Evolutionary conservation across 2,888 invertebrate genomes (phyloP), one percentile per base, ranked within the genome.

Genomic region (Bruchidius siliquastri): DNA sequence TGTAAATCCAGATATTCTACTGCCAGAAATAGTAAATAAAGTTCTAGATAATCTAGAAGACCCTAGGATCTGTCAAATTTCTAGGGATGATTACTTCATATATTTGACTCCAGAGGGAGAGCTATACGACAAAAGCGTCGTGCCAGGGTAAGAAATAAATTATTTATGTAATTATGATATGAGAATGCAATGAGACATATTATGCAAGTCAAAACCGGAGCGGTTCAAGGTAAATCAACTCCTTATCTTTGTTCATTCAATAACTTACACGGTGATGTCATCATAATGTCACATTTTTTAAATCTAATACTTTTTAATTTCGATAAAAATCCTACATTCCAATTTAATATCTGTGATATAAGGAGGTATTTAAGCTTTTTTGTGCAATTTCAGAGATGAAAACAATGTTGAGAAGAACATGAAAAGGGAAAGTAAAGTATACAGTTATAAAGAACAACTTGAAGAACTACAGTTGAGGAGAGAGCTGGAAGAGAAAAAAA

Each of bases 371-470:
- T 26, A 8, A 26, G 26, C 26, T 26, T 4, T 26, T 26, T 26
- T 26, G 26, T 8, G 26, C 26, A 22, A 68, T 79, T 82, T 68
- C 75, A 86, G 88, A n/a, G 87, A 86, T 75, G 88, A 88, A 74
- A 88, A 88, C 73, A 87, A 87, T 74, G 86, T 87, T 72, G 86
- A 87, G 71, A 92, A 91, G 89, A 97, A 98, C 81, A 90, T 98
- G 85, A 97, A 96, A 86, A 90, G 98, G 20, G 99, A 99, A 85
- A 98, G 96, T 86, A 98, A 98, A 87, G 95, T 93, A 0, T 99
- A 99, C 86, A 96, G 97, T 76, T 98, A 96, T 86, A 96, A 97
- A 84, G 99, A 99, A 76, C 99, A 99, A 85, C 89, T 97, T 82
- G 98, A 98, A 83, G 99, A 99, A 85, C 86, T 97, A 79, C 96